Evolutionary conservation across 2,113 vertebrate genomes (phyloP), one percentile per base, ranked within the genome.

Genomic region (Corvus hawaiiensis): DNA sequence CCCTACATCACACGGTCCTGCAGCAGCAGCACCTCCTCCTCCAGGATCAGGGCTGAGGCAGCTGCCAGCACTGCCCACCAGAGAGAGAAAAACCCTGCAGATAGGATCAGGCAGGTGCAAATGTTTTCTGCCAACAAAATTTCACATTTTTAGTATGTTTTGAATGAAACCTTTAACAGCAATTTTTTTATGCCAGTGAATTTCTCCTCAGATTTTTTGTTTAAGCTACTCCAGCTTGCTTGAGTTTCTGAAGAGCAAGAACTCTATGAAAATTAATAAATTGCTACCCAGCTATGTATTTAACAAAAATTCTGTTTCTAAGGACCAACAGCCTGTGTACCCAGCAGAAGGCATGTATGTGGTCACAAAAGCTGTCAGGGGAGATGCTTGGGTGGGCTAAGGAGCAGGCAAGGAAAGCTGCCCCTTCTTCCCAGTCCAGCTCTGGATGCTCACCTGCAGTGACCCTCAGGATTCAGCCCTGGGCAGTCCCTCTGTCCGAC

Each of bases 1-100:
- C 54, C 7, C 0, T 4, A 1, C 2, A 8, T 37, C 56, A 48
- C 61, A 8, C 0, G 0, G n/a, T 33, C 39, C n/a, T 39, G 39
- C 30, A 16, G 54, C 69, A 62, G 27, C 83, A 37, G 11, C 85
- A 10, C 10, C 48, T 39, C 72, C 71, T n/a, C 43, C 0, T 0
- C 6, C 27, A 11, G 4, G 17, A 32, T 30, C 43, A 26, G 48
- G 30, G 43, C 52, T 24, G 37, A 49, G 54, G 7, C 64, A 59
- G 26, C 64, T 18, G 5, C 63, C 78, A 68, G 55, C 14, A 0
- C 62, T 76, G 63, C 30, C 52, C 89, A 35, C 6, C 9, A 44
- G 39, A 35, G n/a, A 69, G 13, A 75, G 21, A 7, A 89, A 69
- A 66, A 19, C 8, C 28, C 56, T n/a, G 15, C 35, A 61, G 33